Base-by-base conservation (phyloP, 2,888 invertebrate genomes). In the Watsonalla binaria region DNA sequence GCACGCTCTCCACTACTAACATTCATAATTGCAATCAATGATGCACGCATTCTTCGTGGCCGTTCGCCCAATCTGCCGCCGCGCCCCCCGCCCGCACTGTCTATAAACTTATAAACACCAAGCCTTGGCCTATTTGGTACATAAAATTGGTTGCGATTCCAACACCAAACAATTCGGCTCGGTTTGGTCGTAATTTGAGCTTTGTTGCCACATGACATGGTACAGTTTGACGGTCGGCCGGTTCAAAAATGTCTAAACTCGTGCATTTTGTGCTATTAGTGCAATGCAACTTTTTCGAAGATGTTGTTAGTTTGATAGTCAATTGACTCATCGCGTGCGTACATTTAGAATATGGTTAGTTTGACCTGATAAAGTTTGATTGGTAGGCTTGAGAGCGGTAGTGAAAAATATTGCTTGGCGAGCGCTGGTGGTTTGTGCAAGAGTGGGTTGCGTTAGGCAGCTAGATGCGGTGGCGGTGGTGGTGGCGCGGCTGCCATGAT, bases 1-100 rank as follows among this genome's bases (percentile, higher is more conserved):
- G 68, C 73, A 70, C 74, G 72, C 76, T 78, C 74, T 74, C 68
- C 72, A 67, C 69, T 71, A 59, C 66, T 64, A 68, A 73, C 66
- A 73, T 65, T 77, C 63, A 74, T 74, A 68, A 75, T 75, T 71
- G 66, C 72, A 72, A 70, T 77, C 72, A 76, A 77, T 76, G 63
- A 62, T 69, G 65, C 66, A 68, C 68, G 65, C 62, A 55, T 58
- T 46, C 56, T 58, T 60, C 56, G 58, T 60, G 54, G 51, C 51
- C 11, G 11, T 11, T 42, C 42, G 42, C 42, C 42, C 42, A 42
- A 42, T 42, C 42, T 11, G 42, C 5, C 53, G 51, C 46, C 48
- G 51, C 45, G 42, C 11, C 42, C 37, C 37, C 39, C 42, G 49
- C 37, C 39, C 39, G 15, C 37, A 49, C 37, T 37, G 37, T 37